Conservation (phyloP, 2,888 invertebrate species). For the Heterodera filipjevi region DNA sequence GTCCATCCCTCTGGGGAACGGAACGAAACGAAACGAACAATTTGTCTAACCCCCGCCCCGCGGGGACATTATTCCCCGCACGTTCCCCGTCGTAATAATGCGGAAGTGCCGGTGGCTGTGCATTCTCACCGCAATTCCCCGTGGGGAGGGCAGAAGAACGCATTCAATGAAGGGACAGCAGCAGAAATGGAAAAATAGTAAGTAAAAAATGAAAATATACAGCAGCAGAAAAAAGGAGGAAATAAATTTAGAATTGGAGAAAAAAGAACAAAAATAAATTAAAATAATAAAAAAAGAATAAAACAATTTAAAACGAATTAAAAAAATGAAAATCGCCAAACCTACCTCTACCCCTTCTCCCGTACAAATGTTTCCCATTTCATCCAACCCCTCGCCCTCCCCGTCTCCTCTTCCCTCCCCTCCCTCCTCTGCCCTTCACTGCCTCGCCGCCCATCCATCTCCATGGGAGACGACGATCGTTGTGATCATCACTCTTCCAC, state of each 20-base stretch:
- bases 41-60: neutral
- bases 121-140: neutral
- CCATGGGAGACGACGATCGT: conserved; percentile 6
- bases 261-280: no score
- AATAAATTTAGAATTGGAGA: neutral
- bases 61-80: neutral
- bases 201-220: neutral
- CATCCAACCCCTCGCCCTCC: neutral
- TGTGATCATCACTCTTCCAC: neutral
- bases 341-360: neutral
- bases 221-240: neutral
- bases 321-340: neutral
- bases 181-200: neutral
- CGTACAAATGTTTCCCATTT: conserved; percentile 5
- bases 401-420: no score
- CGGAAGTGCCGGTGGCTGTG: neutral
- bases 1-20: neutral
- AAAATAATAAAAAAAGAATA: neutral
- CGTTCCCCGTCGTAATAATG: neutral
- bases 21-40: neutral
- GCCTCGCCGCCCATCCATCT: neutral
- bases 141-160: no score
- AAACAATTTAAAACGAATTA: neutral
- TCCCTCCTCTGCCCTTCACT: no score
- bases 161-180: neutral